phyloP scores from a whole-genome alignment of 64 coral and sea anemone genomes.

The Dendronephthya gigantea region DNA sequence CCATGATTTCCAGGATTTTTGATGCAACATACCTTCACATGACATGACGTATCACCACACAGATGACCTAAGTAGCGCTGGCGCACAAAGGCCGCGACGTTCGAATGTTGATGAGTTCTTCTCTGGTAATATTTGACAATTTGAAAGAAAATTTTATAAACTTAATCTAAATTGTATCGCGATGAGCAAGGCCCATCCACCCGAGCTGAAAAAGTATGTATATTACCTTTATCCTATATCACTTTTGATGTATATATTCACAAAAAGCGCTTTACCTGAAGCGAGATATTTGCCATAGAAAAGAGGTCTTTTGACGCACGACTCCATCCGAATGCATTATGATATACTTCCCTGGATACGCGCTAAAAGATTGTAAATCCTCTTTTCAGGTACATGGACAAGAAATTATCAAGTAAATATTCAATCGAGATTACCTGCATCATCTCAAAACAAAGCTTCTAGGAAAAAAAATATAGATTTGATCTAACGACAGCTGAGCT shows the following conservation, averaged over 20 bases:
- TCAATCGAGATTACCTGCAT: neutral
- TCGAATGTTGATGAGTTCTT: neutral
- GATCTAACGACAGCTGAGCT: too few relatives aligned
- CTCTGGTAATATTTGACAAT: neutral
- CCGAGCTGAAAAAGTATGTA: conserved; percentile 96
- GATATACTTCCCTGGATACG: too few relatives aligned
- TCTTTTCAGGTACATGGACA: conserved; percentile 91
- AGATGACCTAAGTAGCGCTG: neutral
- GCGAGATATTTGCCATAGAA: neutral
- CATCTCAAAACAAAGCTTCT: neutral
- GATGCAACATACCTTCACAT: neutral
- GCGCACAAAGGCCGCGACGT: neutral
- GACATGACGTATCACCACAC: neutral
- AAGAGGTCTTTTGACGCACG: neutral
- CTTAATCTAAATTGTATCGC: conserved; percentile 23
- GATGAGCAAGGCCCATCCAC: conserved; percentile 99
- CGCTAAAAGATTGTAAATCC: neutral
- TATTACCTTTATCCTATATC: neutral
- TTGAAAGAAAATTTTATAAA: neutral
- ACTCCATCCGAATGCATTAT: neutral
- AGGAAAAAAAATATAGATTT: neutral
- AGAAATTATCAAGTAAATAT: conserved; percentile 79
- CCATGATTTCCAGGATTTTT: neutral
- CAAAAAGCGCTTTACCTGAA: neutral
- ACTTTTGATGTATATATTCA: neutral